Base-by-base conservation (phyloP, 2,888 invertebrate species). In the Nudaria mundana region DNA sequence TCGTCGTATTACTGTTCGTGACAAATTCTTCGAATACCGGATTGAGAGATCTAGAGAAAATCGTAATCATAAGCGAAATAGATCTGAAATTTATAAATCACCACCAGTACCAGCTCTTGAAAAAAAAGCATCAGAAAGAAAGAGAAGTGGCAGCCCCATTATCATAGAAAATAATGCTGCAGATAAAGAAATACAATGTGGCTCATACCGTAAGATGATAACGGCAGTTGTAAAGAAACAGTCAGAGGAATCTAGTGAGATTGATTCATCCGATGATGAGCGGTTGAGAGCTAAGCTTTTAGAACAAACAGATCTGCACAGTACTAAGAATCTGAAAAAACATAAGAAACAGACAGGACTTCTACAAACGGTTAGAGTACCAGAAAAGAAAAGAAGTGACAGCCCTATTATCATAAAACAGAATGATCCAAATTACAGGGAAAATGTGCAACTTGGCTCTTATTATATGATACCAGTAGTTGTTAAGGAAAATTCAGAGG, bases 201-300 rank as follows among this genome's bases (percentile, higher is more conserved):
- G n/a, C n/a, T n/a, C n/a, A n/a, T n/a, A n/a, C n/a, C n/a, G n/a
- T n/a, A n/a, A n/a, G n/a, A n/a, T n/a, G n/a, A n/a, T n/a, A n/a
- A n/a, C n/a, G n/a, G 40, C 44, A 25, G 63, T 62, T 47, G 51
- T 38, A 16, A 35, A 35, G 14, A 81, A 83, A 14, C 81, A 81
- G 50, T 70, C 80, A 3, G 86, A 84, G 40, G 79, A 81, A 35
- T 88, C 89, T 10, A 86, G 83, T 70, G 88, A 88, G 66, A 87
- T 86, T 39, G 89, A 89, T 62, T 89, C 89, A 11, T 89, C 89
- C 10, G 89, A 89, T 70, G 89, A 89, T 48, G 87, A 87, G 57
- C 82, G 74, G 58, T 69, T 89, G 0, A 63, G 87, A 57, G 87
- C 85, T 0, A 88, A 88, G 51, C 79, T 89, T 39, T 76, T 89